These are phyloP conservation scores for Tolypeutes matacus DNA, from an alignment of 2,797 vertebrate genomes.

Conservation along the genomic window DNA sequence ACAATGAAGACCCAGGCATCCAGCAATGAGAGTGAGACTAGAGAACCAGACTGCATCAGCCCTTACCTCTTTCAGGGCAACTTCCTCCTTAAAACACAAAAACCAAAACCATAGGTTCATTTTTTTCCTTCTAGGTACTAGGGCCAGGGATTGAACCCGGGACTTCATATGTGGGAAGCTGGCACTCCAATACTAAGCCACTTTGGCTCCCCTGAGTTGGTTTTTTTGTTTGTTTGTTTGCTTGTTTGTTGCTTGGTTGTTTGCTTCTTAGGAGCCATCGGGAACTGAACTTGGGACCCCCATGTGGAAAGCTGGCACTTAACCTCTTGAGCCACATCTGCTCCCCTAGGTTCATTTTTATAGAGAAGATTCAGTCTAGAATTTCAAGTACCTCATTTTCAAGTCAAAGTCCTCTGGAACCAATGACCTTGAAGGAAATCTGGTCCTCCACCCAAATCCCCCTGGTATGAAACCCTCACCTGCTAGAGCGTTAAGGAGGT, in stretches of 20 bases:
- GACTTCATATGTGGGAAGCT: no score
- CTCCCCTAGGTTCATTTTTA: neutral
- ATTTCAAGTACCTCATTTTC: slow-evolving; percentile 38
- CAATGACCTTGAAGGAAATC: neutral
- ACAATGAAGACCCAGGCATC: neutral
- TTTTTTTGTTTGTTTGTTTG: no score
- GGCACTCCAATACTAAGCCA: no score
- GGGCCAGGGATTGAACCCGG: no score
- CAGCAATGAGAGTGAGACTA: neutral
- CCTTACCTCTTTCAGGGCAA: neutral
- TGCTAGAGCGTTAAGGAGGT: neutral
- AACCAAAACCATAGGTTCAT: neutral
- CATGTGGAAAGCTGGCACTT: no score
- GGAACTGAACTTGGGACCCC: no score
- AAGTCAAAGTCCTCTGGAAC: neutral
- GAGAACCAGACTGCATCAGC: neutral
- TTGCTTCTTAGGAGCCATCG: no score
- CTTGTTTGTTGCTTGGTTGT: no score
- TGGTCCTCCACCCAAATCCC: neutral
- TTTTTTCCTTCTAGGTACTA: no score
- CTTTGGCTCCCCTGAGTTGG: no score
- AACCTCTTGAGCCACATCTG: no score
- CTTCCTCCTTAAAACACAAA: neutral
- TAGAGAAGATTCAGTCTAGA: neutral
- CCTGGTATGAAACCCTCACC: neutral